phyloP scores from a whole-genome alignment of 2,888 invertebrate species.

The Ormyrus nitidulus region DNA sequence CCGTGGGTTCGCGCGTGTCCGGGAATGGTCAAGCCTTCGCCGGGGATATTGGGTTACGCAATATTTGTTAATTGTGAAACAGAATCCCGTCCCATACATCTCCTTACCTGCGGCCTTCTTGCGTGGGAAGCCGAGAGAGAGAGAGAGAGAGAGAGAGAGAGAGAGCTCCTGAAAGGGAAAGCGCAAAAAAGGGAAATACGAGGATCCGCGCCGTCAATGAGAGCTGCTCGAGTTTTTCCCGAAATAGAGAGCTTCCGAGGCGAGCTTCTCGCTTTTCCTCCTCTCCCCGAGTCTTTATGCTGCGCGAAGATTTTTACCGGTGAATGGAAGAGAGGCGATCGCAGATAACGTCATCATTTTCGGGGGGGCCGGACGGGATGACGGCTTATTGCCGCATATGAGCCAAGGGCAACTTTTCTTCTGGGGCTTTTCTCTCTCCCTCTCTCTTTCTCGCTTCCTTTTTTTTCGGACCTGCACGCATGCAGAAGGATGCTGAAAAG shows the following conservation, averaged over 20 bases:
- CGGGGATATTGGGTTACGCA: slow-evolving; percentile 69
- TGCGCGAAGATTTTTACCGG: neutral
- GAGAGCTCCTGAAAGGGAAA: neutral
- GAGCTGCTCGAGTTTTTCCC: slow-evolving; percentile 44
- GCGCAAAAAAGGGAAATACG: slow-evolving; percentile 43
- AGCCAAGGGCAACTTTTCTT: slow-evolving; percentile 9
- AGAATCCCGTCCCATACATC: slow-evolving; percentile 62
- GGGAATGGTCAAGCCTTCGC: slow-evolving; percentile 65
- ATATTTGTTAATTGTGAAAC: slow-evolving; percentile 75
- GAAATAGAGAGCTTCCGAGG: neutral
- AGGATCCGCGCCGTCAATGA: slow-evolving; percentile 16
- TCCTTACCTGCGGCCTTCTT: slow-evolving; percentile 57
- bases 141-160: too few relatives aligned
- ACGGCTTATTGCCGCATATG: slow-evolving; percentile 16
- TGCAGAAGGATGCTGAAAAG: slow-evolving; percentile 14
- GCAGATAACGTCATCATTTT: slow-evolving; percentile 51
- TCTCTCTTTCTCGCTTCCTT: neutral
- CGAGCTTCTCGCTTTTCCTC: slow-evolving; percentile 19
- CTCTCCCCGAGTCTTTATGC: neutral
- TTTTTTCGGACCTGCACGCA: neutral
- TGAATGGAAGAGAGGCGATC: slow-evolving; percentile 20
- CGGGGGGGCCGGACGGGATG: neutral
- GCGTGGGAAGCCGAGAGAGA: slow-evolving; percentile 64
- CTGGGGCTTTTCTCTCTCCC: too few relatives aligned
- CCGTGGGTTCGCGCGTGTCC: neutral